These are phyloP conservation scores for Lutjanus campechanus DNA, from an alignment of 2,797 vertebrate species.

Conservation along the genomic window DNA sequence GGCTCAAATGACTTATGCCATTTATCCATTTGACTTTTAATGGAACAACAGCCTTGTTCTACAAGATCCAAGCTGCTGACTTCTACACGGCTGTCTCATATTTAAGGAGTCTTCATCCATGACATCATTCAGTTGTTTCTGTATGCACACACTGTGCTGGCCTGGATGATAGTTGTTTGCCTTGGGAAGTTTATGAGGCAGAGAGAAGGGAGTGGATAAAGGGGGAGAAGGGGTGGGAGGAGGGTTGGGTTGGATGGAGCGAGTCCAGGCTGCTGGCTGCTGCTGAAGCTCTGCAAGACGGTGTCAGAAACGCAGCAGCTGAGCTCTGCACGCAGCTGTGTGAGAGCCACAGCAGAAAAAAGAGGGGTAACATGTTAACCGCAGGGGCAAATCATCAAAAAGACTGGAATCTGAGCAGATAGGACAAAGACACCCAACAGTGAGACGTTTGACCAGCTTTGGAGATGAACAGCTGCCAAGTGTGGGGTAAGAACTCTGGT, in stretches of 20 bases:
- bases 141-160: constrained; percentile 23
- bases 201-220: constrained; percentile 65
- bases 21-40: constrained; percentile 24
- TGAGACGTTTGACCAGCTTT: constrained; percentile 20
- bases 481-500: constrained; percentile 65
- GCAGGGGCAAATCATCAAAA: not conserved
- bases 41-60: not conserved
- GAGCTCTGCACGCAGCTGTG: constrained; percentile 50
- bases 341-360: constrained; percentile 16
- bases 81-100: constrained; percentile 2
- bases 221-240: constrained; percentile 10
- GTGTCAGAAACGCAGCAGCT: constrained; percentile 49
- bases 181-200: constrained; percentile 50
- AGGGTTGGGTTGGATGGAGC: constrained; percentile 64
- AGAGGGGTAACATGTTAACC: constrained; percentile 51
- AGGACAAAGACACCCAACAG: constrained; percentile 27
- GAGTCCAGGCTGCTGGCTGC: constrained; percentile 67
- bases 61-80: constrained; percentile 4
- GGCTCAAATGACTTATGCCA: constrained; percentile 10
- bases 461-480: constrained; percentile 55
- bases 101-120: constrained; percentile 29
- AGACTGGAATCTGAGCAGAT: constrained; percentile 38
- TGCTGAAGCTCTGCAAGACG: constrained; percentile 63
- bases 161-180: constrained; percentile 49
- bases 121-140: constrained; percentile 45